Conservation (phyloP, 2,888 invertebrate genomes). For the Cephus spinipes region DNA sequence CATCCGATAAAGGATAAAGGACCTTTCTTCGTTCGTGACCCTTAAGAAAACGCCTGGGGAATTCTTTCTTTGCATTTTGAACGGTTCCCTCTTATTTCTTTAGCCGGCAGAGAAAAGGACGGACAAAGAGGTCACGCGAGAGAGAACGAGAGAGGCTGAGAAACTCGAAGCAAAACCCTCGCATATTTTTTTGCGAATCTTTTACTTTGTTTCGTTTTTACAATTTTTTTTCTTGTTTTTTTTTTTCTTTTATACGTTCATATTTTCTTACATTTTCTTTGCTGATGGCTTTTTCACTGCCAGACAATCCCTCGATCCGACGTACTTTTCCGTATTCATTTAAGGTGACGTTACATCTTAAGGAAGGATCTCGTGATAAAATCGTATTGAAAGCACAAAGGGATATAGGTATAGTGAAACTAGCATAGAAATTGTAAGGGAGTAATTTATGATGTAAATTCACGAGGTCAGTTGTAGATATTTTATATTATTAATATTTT, state of each 20-base stretch:
- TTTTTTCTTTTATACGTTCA: slow-evolving; percentile 4
- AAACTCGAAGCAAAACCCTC: slow-evolving; percentile 2
- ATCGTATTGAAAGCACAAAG: neutral
- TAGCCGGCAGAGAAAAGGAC: neutral
- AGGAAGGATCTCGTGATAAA: neutral
- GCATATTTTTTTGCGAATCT: neutral
- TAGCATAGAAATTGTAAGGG: too few relatives aligned
- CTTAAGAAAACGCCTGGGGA: slow-evolving; percentile 4
- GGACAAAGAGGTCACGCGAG: slow-evolving; percentile 8
- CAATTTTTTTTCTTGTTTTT: neutral
- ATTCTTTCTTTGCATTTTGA: slow-evolving; percentile 7
- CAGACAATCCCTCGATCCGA: neutral
- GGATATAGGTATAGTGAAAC: neutral
- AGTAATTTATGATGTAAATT: neutral
- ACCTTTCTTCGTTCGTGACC: slow-evolving; percentile 5
- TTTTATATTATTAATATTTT: neutral
- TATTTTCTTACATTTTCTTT: neutral
- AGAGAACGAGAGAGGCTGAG: slow-evolving; percentile 4
- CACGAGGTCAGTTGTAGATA: neutral
- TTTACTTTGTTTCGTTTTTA: neutral
- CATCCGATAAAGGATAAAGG: slow-evolving; percentile 9
- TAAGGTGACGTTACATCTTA: neutral
- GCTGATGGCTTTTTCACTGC: neutral
- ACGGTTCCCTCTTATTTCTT: neutral
- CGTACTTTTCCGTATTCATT: too few relatives aligned